phyloP scores from a whole-genome alignment of 2,113 vertebrate species.

The Trematomus loennbergii region DNA sequence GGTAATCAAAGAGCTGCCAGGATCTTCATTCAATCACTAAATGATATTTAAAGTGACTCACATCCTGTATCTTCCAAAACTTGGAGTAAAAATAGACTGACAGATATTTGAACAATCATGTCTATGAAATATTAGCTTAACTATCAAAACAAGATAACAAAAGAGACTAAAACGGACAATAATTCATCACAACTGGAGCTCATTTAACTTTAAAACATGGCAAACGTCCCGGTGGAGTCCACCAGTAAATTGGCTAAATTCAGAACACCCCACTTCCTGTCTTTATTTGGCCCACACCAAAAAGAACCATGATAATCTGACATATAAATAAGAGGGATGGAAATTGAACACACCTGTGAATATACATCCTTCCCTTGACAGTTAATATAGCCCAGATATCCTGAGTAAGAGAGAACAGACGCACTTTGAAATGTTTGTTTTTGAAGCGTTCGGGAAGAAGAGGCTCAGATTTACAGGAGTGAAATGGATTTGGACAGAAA shows the following conservation, averaged over 20 bases:
- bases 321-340: constrained; percentile 59
- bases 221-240: not conserved
- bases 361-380: constrained; percentile 18
- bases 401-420: constrained; percentile 51
- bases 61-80: not conserved
- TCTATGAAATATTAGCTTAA: not conserved
- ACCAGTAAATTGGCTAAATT: constrained; percentile 36
- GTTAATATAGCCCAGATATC: constrained; percentile 42
- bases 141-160: constrained; percentile 25
- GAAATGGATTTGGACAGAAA: constrained; percentile 28
- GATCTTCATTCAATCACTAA: not conserved
- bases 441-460: too few relatives aligned
- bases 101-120: not conserved
- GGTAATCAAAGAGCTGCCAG: not conserved
- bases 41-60: not conserved
- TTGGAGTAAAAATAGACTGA: not conserved
- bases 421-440: too few relatives aligned
- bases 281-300: constrained; percentile 42
- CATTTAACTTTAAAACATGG: constrained; percentile 9
- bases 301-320: constrained; percentile 43
- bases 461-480: constrained; percentile 14
- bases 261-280: constrained; percentile 43
- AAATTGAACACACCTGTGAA: constrained; percentile 60
- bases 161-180: constrained; percentile 22
- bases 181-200: constrained; percentile 33